Base-by-base conservation (phyloP, 2,888 invertebrate genomes). In the Drosophila yooni region DNA sequence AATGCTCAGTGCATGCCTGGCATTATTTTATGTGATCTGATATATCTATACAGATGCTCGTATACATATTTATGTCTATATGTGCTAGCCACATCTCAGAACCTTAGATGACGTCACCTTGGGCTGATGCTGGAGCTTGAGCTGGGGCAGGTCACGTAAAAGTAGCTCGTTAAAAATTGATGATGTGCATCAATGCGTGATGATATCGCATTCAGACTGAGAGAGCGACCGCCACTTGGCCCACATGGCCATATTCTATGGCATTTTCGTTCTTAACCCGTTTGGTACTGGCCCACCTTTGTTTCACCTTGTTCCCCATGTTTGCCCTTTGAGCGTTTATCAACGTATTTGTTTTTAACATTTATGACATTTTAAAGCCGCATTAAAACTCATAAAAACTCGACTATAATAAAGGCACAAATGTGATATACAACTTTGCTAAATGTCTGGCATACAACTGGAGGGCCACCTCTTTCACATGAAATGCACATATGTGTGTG, bases 151-250 rank as follows among this genome's bases (percentile, higher is more conserved):
- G 71, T 81, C 86, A 84, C 82, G 81, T 84, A 83, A 76, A 79
- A 81, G 81, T 73, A 62, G 84, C 83, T 83, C 83, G 84, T 84
- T 86, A 83, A 84, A 86, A 86, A 86, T 86, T 86, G 79, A 84
- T 83, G 84, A 84, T 82, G 83, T 86, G 86, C 83, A 84, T 84
- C 86, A 86, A 83, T 74, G 80, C 76, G 83, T 68, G 78, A 50
- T 65, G 64, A 68, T 78, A 71, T 62, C 56, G 67, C 65, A 29
- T 56, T 61, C 70, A n/a, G 61, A 63, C 67, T 60, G 33, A 60
- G n/a, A 67, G 74, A 34, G 50, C 27, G 52, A 36, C 15, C 31
- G 70, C 33, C 74, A 75, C 67, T 58, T 71, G 71, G 40, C 58
- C 21, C 31, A 62, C 59, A 63, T 27, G 36, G 36, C 3, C 29